A percentile compares a stretch with the other conserved stretches of the same genome.
Evolutionary conservation across 2,888 invertebrate species (phyloP).

Genomic region (Ectemnius continuus): DNA sequence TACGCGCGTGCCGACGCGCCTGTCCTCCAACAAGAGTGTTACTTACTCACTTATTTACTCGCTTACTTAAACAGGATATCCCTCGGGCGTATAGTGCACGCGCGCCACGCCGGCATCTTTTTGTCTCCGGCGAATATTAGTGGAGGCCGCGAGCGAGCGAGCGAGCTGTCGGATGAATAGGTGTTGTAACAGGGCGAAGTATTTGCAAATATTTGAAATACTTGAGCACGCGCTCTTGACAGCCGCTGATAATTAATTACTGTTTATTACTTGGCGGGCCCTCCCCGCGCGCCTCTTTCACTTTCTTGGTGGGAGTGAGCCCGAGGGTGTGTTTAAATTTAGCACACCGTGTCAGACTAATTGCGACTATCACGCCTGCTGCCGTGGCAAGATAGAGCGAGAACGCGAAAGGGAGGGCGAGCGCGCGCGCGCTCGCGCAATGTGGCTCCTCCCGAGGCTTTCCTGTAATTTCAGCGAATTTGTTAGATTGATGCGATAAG

Average conservation of each 20-base stretch:
- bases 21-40: background rate
- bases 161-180: background rate
- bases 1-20: background rate
- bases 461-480: background rate
- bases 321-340: background rate
- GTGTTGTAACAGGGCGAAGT: conserved; percentile 2
- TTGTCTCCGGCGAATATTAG: conserved; percentile 2
- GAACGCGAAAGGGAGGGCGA: no score
- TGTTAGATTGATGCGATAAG: conserved; percentile 3
- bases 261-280: conserved; percentile 1
- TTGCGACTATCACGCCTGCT: conserved; percentile 1
- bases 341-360: background rate
- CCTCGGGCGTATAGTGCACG: background rate
- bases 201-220: conserved; percentile 6
- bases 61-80: no score
- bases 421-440: no score
- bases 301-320: background rate
- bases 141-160: background rate
- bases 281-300: no score
- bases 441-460: background rate
- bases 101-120: background rate
- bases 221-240: background rate
- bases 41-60: conserved; percentile 3
- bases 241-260: background rate
- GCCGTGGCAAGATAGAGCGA: no score